phyloP scores from a whole-genome alignment of 2,113 vertebrate species.

The Lampris incognitus region DNA sequence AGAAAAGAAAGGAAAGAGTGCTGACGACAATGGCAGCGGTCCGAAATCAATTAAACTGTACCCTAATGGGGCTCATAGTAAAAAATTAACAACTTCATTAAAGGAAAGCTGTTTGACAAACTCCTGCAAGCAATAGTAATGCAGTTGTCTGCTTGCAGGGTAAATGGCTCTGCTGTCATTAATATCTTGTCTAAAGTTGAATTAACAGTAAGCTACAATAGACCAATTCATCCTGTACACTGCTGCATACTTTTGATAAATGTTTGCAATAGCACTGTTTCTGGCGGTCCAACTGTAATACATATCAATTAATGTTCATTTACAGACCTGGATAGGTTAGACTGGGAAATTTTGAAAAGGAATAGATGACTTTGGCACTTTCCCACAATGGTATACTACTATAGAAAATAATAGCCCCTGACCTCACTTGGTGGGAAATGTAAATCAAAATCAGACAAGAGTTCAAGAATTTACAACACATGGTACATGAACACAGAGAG shows the following conservation, averaged over 20 bases:
- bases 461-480: neutral
- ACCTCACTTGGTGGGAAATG: slow-evolving; percentile 8
- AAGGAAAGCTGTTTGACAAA: no score
- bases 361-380: neutral
- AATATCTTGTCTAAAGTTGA: no score
- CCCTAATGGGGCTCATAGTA: no score
- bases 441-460: slow-evolving; percentile 2
- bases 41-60: neutral
- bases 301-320: slow-evolving; percentile 19
- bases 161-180: no score
- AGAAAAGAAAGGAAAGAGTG: neutral
- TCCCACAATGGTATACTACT: neutral
- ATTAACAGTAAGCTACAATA: neutral
- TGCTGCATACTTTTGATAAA: neutral
- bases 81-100: no score
- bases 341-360: neutral
- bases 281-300: slow-evolving; percentile 5
- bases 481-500: neutral
- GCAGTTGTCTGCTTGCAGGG: no score
- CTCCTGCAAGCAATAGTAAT: no score
- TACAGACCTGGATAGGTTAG: neutral
- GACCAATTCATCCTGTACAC: neutral
- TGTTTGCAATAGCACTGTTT: neutral
- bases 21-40: neutral
- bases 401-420: neutral